phyloP scores from a whole-genome alignment of 2,113 vertebrate species.

The Odontophorus gujanensis region DNA sequence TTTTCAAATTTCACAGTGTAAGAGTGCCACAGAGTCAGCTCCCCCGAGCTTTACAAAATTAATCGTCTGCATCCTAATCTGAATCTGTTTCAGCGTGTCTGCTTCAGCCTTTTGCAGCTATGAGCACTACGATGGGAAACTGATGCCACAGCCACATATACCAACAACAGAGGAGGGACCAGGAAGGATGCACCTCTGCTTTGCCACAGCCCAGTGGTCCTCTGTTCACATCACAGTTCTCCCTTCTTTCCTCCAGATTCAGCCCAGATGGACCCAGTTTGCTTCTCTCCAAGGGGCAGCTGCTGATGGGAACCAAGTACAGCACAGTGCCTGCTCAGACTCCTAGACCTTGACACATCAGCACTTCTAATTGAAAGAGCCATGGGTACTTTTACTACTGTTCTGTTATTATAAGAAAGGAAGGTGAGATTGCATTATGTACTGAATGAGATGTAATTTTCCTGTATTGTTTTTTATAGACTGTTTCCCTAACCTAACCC shows the following conservation, averaged over 20 bases:
- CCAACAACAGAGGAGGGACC: background rate
- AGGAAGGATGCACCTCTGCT: background rate
- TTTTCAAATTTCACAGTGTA: background rate
- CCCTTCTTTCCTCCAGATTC: background rate
- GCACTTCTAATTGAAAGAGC: background rate
- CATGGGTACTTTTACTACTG: background rate
- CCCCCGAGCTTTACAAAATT: background rate
- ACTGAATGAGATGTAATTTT: background rate
- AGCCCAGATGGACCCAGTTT: background rate
- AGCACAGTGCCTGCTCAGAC: background rate
- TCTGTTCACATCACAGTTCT: background rate
- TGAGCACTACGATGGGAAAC: background rate
- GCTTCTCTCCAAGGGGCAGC: background rate
- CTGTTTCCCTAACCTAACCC: background rate
- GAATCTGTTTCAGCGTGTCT: background rate
- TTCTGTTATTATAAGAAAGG: background rate
- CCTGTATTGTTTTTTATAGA: background rate
- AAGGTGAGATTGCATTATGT: background rate
- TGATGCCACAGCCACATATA: background rate
- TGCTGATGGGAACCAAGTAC: fast-evolving
- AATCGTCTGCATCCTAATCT: background rate
- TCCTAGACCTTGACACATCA: background rate
- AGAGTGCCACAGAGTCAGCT: background rate
- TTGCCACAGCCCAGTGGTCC: background rate
- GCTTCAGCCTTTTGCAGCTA: background rate